phyloP scores from a whole-genome alignment of 2,888 invertebrate species.

The Mechanitis messenoides region DNA sequence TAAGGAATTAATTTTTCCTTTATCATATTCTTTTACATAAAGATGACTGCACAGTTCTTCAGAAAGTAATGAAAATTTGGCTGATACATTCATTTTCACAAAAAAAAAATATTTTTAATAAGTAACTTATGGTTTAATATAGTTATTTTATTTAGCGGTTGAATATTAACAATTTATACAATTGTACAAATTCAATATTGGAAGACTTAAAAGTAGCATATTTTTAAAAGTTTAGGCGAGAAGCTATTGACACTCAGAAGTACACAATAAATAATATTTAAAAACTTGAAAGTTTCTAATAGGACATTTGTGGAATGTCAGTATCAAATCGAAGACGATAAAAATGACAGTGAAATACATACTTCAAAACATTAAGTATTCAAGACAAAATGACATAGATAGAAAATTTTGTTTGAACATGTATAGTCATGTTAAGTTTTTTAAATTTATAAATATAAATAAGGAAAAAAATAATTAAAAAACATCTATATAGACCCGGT shows the following conservation, averaged over 20 bases:
- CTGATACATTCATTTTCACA: conserved; percentile 31
- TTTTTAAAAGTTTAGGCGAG: not conserved
- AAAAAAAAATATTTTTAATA: not conserved
- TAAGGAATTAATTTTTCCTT: conserved; percentile 66
- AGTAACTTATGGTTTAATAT: not conserved
- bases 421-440: too few species aligned
- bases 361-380: too few species aligned
- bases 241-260: too few species aligned
- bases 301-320: too few species aligned
- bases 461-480: too few species aligned
- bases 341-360: not conserved
- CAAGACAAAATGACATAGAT: too few species aligned
- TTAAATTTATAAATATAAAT: too few species aligned
- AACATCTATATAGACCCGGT: too few species aligned
- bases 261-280: too few species aligned
- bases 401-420: too few species aligned
- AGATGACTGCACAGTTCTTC: conserved; percentile 58
- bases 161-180: not conserved
- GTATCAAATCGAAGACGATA: too few species aligned
- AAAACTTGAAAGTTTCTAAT: too few species aligned
- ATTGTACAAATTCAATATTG: not conserved
- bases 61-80: conserved; percentile 52
- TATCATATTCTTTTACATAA: conserved; percentile 60
- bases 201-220: not conserved
- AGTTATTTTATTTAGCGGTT: not conserved